These are phyloP conservation scores for Nyleta sp. DNA, from an alignment of 2,888 invertebrate species.

Conservation along the genomic window DNA sequence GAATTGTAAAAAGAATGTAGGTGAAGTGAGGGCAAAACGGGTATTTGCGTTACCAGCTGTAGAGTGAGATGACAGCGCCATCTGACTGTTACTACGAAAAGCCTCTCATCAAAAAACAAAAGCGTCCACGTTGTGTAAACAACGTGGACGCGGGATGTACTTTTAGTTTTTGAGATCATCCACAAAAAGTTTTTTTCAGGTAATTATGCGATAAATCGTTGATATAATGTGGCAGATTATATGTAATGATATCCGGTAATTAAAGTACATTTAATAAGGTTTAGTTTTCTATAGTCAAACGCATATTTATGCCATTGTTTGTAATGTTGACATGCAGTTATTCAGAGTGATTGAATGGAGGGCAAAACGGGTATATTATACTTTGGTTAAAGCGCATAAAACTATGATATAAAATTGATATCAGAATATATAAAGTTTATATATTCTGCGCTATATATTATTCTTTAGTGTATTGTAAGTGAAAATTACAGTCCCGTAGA, in stretches of 20 bases:
- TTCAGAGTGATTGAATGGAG: conserved; percentile 2
- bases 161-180: conserved; percentile 10
- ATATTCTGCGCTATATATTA: too few relatives aligned
- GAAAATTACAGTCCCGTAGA: too few relatives aligned
- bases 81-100: conserved; percentile 1
- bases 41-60: conserved; percentile 1
- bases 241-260: conserved; percentile 6
- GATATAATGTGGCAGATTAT: conserved; percentile 2
- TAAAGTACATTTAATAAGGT: conserved; percentile 1
- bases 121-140: neutral
- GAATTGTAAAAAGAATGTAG: too few relatives aligned
- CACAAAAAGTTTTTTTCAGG: conserved; percentile 8
- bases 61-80: neutral
- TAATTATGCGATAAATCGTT: conserved; percentile 13
- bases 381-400: conserved; percentile 8
- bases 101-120: conserved; percentile 6
- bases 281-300: conserved; percentile 2
- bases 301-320: conserved; percentile 10
- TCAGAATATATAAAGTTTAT: too few relatives aligned
- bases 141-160: neutral
- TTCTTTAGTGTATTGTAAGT: too few relatives aligned
- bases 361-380: conserved; percentile 6
- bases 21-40: conserved; percentile 7
- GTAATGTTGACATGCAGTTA: conserved; percentile 4
- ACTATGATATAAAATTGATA: conserved; percentile 3